Evolutionary conservation across 2,797 vertebrate species (phyloP).

Genomic region (Coccyzus lansbergi): DNA sequence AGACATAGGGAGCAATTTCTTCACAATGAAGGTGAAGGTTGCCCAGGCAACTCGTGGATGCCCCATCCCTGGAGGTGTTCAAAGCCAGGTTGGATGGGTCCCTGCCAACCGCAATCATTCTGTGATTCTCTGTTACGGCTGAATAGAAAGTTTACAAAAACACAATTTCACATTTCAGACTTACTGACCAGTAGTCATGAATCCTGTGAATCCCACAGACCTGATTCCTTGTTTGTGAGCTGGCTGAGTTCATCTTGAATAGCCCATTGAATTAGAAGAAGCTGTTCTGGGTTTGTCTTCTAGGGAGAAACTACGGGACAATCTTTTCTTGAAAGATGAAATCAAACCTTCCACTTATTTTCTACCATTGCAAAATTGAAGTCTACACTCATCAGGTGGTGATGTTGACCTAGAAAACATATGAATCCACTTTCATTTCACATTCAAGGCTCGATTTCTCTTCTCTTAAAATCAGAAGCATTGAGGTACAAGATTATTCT

Average conservation of each 20-base stretch:
- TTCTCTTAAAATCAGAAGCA: neutral
- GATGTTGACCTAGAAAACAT: neutral
- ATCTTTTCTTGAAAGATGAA: neutral
- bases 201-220: neutral
- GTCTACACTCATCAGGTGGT: neutral
- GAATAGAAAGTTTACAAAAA: neutral
- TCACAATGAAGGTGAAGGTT: too few relatives aligned
- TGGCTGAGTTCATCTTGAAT: neutral
- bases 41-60: too few relatives aligned
- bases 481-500: neutral
- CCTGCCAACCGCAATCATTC: neutral
- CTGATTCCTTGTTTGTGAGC: neutral
- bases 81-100: too few relatives aligned
- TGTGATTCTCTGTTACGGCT: neutral
- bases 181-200: neutral
- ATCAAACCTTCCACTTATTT: neutral
- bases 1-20: too few relatives aligned
- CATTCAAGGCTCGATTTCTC: neutral
- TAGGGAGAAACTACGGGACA: neutral
- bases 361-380: neutral
- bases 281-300: neutral
- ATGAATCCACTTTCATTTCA: neutral
- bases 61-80: too few relatives aligned
- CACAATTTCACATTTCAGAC: neutral
- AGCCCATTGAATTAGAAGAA: neutral